These are phyloP conservation scores for Recurvirostra avosetta DNA, from an alignment of 2,113 vertebrate species.

Conservation along the genomic window DNA sequence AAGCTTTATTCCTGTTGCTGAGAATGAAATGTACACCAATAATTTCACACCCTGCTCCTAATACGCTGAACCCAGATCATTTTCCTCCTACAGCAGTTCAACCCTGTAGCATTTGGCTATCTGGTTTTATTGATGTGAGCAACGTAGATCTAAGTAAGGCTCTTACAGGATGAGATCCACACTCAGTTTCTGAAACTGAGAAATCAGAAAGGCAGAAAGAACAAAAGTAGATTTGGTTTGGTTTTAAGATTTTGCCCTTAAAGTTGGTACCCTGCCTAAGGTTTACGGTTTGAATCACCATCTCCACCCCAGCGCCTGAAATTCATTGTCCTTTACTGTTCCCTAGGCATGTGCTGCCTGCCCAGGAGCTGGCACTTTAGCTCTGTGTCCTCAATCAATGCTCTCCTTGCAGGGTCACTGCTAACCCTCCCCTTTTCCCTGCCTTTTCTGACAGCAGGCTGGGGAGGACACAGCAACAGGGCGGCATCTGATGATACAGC, in stretches of 20 bases:
- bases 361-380: background rate
- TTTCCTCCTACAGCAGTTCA: background rate
- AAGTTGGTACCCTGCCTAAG: background rate
- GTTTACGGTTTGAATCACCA: background rate
- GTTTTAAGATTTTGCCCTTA: background rate
- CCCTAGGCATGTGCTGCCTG: fast-evolving
- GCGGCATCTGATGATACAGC: background rate
- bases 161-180: background rate
- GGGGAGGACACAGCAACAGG: background rate
- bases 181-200: background rate
- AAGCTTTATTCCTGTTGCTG: background rate
- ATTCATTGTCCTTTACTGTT: background rate
- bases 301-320: background rate
- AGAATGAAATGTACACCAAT: background rate
- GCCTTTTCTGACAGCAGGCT: background rate
- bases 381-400: background rate
- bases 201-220: background rate
- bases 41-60: background rate
- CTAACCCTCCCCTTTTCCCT: background rate
- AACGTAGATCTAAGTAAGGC: background rate
- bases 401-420: background rate
- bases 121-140: background rate
- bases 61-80: background rate
- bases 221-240: background rate
- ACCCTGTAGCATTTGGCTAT: background rate